Conservation (phyloP, 2,113 vertebrate species). For the Lethenteron camtschaticum region DNA sequence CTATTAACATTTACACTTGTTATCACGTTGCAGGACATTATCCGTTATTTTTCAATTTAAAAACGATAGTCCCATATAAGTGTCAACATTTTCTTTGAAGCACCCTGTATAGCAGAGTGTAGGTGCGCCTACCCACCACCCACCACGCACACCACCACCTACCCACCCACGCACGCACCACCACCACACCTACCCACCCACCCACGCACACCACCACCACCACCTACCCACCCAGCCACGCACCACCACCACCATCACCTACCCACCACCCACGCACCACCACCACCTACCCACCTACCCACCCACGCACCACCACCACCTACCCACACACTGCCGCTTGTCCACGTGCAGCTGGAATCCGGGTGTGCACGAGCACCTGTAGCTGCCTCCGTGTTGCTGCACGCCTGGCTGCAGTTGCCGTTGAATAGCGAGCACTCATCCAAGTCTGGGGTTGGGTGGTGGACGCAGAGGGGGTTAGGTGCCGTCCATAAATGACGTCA, state of each 20-base stretch:
- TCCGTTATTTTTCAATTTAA: too few species aligned
- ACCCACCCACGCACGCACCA: too few species aligned
- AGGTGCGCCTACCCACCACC: too few species aligned
- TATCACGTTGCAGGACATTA: too few species aligned
- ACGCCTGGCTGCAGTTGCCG: slow-evolving; percentile 25
- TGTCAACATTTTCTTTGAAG: too few species aligned
- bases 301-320: slow-evolving; percentile 9
- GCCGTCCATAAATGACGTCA: not conserved
- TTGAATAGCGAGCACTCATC: slow-evolving; percentile 23
- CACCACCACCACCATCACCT: not conserved
- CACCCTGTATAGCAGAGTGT: too few species aligned
- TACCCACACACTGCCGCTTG: slow-evolving; percentile 28
- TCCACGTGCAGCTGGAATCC: slow-evolving; percentile 39
- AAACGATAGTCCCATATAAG: too few species aligned
- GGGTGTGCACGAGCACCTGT: slow-evolving; percentile 24
- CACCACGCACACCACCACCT: not conserved
- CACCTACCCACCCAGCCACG: not conserved
- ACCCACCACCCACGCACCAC: too few species aligned
- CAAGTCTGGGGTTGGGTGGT: slow-evolving; percentile 21
- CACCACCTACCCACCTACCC: not conserved
- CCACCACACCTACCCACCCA: not conserved
- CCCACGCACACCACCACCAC: too few species aligned
- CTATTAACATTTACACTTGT: too few species aligned
- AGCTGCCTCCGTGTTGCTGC: slow-evolving; percentile 28
- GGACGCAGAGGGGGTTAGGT: not conserved